A percentile compares a stretch with the other conserved stretches of the same genome.
phyloP scores from a whole-genome alignment of 2,888 invertebrate species.

The Cosmia trapezina region DNA sequence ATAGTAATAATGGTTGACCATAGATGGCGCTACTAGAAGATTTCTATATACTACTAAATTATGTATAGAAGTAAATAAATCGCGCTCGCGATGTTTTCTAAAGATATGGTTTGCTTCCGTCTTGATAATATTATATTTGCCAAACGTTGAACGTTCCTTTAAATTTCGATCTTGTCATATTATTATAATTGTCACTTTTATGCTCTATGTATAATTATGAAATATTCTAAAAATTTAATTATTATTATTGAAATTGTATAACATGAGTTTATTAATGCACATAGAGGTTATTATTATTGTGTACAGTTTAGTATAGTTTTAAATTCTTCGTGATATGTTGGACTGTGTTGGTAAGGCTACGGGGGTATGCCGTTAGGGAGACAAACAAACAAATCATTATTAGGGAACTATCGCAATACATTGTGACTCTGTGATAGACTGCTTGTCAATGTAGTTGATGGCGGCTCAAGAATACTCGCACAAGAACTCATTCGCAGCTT shows the following conservation, averaged over 20 bases:
- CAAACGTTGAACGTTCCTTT: slow-evolving; percentile 61
- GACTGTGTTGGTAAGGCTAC: slow-evolving; percentile 25
- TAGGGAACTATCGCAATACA: neutral
- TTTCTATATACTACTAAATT: slow-evolving; percentile 26
- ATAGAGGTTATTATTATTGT: slow-evolving; percentile 53
- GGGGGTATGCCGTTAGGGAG: slow-evolving; percentile 25
- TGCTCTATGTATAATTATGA: slow-evolving; percentile 30
- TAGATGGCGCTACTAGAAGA: slow-evolving; percentile 54
- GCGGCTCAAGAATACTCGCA: slow-evolving; percentile 9
- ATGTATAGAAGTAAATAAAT: slow-evolving; percentile 23
- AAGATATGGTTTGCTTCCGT: slow-evolving; percentile 50
- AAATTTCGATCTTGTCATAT: slow-evolving; percentile 55
- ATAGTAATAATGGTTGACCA: slow-evolving; percentile 23
- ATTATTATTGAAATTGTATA: slow-evolving; percentile 47
- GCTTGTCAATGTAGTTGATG: neutral
- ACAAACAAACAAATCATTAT: slow-evolving; percentile 14
- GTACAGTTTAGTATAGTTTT: slow-evolving; percentile 59
- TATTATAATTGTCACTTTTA: slow-evolving; percentile 38
- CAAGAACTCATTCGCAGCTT: slow-evolving; percentile 9
- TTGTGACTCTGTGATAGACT: neutral
- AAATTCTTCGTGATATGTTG: slow-evolving; percentile 41
- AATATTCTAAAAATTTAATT: slow-evolving; percentile 38
- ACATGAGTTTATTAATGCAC: slow-evolving; percentile 51
- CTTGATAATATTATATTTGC: slow-evolving; percentile 53
- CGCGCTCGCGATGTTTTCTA: slow-evolving; percentile 26